phyloP scores from a whole-genome alignment of 2,113 vertebrate species.

The Pachycephala philippinensis region DNA sequence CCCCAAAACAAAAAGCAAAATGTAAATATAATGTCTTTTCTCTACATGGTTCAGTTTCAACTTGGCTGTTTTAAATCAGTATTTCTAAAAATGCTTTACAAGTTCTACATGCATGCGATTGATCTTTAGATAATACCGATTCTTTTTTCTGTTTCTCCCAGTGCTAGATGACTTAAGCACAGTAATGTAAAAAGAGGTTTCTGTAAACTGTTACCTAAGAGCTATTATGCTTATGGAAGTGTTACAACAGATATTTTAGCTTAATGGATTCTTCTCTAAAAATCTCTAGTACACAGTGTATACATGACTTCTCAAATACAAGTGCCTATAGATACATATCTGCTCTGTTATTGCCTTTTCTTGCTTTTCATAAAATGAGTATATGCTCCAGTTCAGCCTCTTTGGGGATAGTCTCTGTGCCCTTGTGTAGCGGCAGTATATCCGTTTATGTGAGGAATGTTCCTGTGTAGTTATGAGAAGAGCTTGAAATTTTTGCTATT shows the following conservation, averaged over 20 bases:
- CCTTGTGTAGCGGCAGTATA: neutral
- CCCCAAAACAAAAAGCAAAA: neutral
- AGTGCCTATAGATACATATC: neutral
- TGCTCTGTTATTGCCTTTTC: neutral
- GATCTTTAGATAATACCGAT: neutral
- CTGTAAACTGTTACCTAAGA: neutral
- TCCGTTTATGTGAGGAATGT: neutral
- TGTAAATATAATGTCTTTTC: neutral
- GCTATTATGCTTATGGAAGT: neutral
- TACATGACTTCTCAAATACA: neutral
- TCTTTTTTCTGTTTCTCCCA: neutral
- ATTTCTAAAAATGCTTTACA: neutral
- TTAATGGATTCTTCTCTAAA: neutral
- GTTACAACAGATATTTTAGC: neutral
- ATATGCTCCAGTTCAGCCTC: neutral
- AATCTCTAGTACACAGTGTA: neutral
- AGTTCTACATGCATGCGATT: neutral
- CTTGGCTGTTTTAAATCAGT: neutral
- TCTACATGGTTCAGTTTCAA: neutral
- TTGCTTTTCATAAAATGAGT: neutral
- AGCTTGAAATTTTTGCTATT: neutral
- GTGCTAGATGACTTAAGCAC: neutral
- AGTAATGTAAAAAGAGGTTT: neutral
- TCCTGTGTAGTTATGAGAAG: neutral
- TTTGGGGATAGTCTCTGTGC: neutral